Evolutionary conservation across 2,113 vertebrate genomes (phyloP), one percentile per base, ranked within the genome.

Genomic region (Chaetorhynchus papuensis): DNA sequence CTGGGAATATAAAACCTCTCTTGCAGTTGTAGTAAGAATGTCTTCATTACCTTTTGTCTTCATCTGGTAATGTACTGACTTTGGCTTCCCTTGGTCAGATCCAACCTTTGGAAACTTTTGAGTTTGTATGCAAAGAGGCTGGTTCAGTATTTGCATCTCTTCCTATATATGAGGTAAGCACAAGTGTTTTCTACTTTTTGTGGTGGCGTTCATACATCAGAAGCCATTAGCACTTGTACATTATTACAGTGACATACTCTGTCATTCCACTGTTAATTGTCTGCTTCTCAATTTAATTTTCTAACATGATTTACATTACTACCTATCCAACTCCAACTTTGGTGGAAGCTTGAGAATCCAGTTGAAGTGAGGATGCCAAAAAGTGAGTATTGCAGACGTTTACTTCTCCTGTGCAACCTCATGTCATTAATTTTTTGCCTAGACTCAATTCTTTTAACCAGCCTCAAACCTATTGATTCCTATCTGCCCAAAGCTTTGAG

Each of bases 121-220:
- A 88, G 71, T 54, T 83, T 56, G 96, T 53, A 93, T 97, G 93
- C 96, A 97, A 47, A 91, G 94, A 95, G 14, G 49, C 93, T 66
- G 98, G 97, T 60, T 74, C 96, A 89, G 52, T 98, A 56, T 98
- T 97, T 90, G 97, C 94, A 9, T 94, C 42, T 96, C 91, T 98
- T 65, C 97, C 97, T 72, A 94, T 97, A 83, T 97, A 98, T 33
- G 85, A 95, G 96, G 98, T 98, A 93, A 97, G 96, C 83, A 75
- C 24, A 71, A 87, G 10, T 21, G 27, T 69, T 87, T 81, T 77
- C 50, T 69, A 18, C n/a, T 18, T 72, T 33, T 19, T 52, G 31
- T 7, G 1, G 23, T 74, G 15, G 24, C 2, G 0, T 88, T 91
- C 41, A 59, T 86, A 87, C 8, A 79, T 59, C 44, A 83, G 39